These are phyloP conservation scores for Thera obeliscata DNA, from an alignment of 2,888 invertebrate genomes.

Conservation along the genomic window DNA sequence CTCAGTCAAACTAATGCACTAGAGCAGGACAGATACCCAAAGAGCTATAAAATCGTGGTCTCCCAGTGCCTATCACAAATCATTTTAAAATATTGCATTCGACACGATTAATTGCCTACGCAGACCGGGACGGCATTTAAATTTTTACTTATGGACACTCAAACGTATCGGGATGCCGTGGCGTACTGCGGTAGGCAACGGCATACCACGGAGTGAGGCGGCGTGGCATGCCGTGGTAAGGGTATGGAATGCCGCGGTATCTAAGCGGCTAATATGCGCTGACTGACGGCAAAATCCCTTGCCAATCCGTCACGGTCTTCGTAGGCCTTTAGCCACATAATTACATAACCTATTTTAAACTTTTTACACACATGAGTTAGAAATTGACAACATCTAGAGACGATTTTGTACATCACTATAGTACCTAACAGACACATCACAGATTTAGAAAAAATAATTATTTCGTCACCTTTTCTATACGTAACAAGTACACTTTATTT, in stretches of 20 bases:
- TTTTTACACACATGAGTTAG: slow-evolving; percentile 30
- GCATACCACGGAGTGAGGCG: too few species aligned
- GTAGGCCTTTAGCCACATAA: slow-evolving; percentile 60
- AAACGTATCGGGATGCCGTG: too few species aligned
- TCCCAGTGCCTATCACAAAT: slow-evolving; percentile 50
- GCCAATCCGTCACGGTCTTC: too few species aligned
- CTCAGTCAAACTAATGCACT: slow-evolving; percentile 33
- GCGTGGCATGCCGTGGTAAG: too few species aligned
- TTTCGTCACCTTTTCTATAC: slow-evolving; percentile 61
- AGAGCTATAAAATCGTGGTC: slow-evolving; percentile 13
- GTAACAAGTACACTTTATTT: slow-evolving; percentile 71
- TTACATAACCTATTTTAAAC: slow-evolving; percentile 52
- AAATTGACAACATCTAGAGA: slow-evolving; percentile 77
- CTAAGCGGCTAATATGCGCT: too few species aligned
- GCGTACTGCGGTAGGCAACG: too few species aligned
- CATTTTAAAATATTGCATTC: slow-evolving; percentile 61
- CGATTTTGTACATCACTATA: slow-evolving; percentile 70
- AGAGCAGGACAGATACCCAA: slow-evolving; percentile 15
- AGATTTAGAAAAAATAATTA: slow-evolving; percentile 77
- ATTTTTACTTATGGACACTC: too few species aligned
- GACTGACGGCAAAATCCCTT: too few species aligned
- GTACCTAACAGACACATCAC: slow-evolving; percentile 61
- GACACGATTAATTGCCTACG: slow-evolving; percentile 54
- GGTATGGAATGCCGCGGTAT: too few species aligned
- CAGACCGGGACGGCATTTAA: too few species aligned